Conservation (phyloP, 2,888 invertebrate genomes). For the Trachelus stipa region DNA sequence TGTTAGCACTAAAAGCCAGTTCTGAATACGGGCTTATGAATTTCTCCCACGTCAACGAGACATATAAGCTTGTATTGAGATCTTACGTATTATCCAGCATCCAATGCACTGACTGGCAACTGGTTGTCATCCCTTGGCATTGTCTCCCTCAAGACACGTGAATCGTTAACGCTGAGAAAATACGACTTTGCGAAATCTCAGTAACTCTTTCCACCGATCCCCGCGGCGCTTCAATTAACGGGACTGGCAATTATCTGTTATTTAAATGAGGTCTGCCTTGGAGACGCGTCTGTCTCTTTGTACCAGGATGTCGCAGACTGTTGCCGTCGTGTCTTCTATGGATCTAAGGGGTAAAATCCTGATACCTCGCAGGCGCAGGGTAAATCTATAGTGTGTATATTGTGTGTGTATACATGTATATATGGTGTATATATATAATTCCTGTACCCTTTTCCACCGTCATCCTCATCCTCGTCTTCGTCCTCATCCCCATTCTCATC, state of each 20-base stretch:
- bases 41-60: not conserved
- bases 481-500: slow-evolving; percentile 22
- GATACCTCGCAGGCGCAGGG: slow-evolving; percentile 29
- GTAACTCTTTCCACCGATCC: slow-evolving; percentile 50
- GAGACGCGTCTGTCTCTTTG: slow-evolving; percentile 37
- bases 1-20: too few relatives aligned
- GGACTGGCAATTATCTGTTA: slow-evolving; percentile 61
- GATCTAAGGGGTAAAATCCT: slow-evolving; percentile 32
- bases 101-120: not conserved
- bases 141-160: not conserved
- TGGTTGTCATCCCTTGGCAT: not conserved
- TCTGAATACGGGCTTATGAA: not conserved
- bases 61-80: not conserved
- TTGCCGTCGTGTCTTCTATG: slow-evolving; percentile 13
- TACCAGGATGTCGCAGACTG: slow-evolving; percentile 40
- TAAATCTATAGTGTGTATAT: not conserved
- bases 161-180: not conserved
- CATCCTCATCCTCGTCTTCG: slow-evolving; percentile 7
- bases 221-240: slow-evolving; percentile 59
- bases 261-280: slow-evolving; percentile 55
- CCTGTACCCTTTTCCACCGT: not conserved
- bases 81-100: not conserved
- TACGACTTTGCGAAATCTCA: slow-evolving; percentile 45
- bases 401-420: too few relatives aligned
- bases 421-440: not conserved